phyloP scores from a whole-genome alignment of 2,888 invertebrate genomes.

The Ditylenchus weischeri region DNA sequence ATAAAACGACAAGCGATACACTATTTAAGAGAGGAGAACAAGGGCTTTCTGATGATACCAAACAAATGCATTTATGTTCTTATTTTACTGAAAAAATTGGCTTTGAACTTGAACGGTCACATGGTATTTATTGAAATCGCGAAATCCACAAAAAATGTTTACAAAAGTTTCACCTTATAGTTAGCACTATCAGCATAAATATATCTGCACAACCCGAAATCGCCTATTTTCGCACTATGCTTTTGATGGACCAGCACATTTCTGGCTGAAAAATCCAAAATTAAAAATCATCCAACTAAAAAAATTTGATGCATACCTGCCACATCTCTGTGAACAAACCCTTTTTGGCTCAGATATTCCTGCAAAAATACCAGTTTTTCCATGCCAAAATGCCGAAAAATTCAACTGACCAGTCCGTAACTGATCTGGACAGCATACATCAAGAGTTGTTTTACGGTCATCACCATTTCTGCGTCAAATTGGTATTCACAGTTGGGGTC shows the following conservation, averaged over 20 bases:
- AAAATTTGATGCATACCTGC: slow-evolving; percentile 29
- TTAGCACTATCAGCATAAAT: slow-evolving; percentile 53
- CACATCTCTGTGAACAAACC: slow-evolving; percentile 57
- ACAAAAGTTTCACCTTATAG: slow-evolving; percentile 34
- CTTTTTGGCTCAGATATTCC: slow-evolving; percentile 58
- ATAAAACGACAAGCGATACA: too few species aligned
- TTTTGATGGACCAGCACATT: slow-evolving; percentile 56
- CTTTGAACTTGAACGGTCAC: too few species aligned
- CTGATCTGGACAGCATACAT: slow-evolving; percentile 56
- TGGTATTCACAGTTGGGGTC: slow-evolving; percentile 40
- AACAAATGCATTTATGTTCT: too few species aligned
- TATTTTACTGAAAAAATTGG: too few species aligned
- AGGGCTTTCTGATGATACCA: too few species aligned
- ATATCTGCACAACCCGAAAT: slow-evolving; percentile 58
- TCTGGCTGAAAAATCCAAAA: slow-evolving; percentile 37
- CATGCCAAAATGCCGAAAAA: not conserved
- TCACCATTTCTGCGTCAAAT: slow-evolving; percentile 52
- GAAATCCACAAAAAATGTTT: too few species aligned
- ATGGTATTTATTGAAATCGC: too few species aligned
- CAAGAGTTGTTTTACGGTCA: slow-evolving; percentile 56
- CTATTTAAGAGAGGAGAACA: too few species aligned
- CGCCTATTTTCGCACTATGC: slow-evolving; percentile 54
- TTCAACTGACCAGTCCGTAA: slow-evolving; percentile 52
- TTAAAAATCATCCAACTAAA: too few species aligned
- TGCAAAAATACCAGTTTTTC: slow-evolving; percentile 29